phyloP scores from a whole-genome alignment of 2,797 vertebrate species.

The Pygocentrus nattereri region DNA sequence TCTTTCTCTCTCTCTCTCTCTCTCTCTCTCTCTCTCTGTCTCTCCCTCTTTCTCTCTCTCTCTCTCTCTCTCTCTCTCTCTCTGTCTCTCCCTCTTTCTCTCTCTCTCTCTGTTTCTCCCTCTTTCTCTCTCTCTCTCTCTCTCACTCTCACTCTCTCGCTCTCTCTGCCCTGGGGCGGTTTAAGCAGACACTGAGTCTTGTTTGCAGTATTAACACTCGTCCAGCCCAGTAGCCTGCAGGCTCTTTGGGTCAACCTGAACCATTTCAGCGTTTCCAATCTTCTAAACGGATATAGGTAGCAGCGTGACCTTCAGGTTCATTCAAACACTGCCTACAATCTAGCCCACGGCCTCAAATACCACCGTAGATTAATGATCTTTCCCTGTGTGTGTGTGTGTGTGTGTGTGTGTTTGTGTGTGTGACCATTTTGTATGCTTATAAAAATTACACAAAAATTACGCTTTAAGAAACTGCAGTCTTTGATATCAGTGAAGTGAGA shows the following conservation, averaged over 20 bases:
- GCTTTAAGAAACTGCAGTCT: too few species aligned
- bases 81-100: too few species aligned
- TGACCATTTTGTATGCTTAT: too few species aligned
- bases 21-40: neutral
- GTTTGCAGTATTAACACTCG: conserved; percentile 4
- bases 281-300: neutral
- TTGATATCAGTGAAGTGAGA: too few species aligned
- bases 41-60: neutral
- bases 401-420: too few species aligned
- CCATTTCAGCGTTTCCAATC: conserved; percentile 21
- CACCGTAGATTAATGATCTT: too few species aligned
- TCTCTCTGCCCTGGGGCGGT: neutral
- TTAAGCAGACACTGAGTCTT: neutral
- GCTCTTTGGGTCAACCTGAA: conserved; percentile 13
- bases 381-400: too few species aligned
- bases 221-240: conserved; percentile 11
- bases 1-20: neutral
- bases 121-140: neutral
- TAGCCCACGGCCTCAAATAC: neutral
- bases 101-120: neutral
- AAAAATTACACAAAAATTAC: too few species aligned
- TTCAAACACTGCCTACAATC: neutral
- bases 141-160: neutral
- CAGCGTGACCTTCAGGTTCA: conserved; percentile 25
- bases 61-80: neutral